phyloP scores from a whole-genome alignment of 1,140 invertebrate species.

The Drosophila prosaltans region DNA sequence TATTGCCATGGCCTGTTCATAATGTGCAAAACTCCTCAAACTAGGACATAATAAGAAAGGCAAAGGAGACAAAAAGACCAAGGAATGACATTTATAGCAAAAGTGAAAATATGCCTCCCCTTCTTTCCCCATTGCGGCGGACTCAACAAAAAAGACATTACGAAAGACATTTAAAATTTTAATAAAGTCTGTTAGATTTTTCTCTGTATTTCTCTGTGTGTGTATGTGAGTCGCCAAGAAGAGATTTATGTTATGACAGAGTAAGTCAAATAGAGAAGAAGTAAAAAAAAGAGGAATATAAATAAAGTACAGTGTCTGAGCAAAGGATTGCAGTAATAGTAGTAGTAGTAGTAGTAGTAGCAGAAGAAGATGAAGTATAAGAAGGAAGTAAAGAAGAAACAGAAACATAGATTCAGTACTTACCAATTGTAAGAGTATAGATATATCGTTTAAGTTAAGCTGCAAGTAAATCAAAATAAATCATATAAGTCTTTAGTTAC shows the following conservation, averaged over 20 bases:
- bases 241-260: constrained; percentile 11
- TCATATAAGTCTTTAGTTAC: not conserved
- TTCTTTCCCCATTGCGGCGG: constrained; percentile 10
- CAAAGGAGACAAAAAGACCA: constrained; percentile 25
- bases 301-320: not conserved
- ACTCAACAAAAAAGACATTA: constrained; percentile 63
- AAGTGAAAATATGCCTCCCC: constrained; percentile 4
- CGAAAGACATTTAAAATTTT: constrained; percentile 27
- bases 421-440: constrained; percentile 4
- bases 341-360: not conserved
- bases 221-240: not conserved
- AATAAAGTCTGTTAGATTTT: constrained; percentile 4
- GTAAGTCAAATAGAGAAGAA: not conserved
- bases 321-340: not conserved
- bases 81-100: constrained; percentile 50
- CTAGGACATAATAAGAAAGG: constrained; percentile 13
- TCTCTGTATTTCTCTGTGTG: not conserved
- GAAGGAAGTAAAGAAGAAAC: not conserved
- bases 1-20: constrained; percentile 25
- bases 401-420: not conserved
- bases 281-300: not conserved
- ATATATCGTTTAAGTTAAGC: constrained; percentile 20
- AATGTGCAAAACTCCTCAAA: constrained; percentile 25
- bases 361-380: not conserved
- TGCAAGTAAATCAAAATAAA: constrained; percentile 18